phyloP scores from a whole-genome alignment of 2,888 invertebrate species.

The Galerucella pusilla region DNA sequence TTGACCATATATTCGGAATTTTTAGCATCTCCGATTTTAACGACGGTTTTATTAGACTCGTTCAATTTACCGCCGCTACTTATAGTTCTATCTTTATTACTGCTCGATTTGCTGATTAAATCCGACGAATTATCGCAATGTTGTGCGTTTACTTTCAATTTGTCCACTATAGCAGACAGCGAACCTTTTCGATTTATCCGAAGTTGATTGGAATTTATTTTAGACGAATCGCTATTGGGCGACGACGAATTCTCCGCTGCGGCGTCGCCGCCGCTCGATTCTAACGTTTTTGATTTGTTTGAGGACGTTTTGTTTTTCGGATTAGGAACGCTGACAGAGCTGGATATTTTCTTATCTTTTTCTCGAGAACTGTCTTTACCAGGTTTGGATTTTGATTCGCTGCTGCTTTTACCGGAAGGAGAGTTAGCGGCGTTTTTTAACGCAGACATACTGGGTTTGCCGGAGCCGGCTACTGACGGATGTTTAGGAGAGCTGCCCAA shows the following conservation, averaged over 20 bases:
- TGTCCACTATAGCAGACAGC: constrained; percentile 88
- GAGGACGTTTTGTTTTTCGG: constrained; percentile 66
- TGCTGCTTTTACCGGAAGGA: constrained; percentile 74
- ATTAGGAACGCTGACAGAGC: constrained; percentile 49
- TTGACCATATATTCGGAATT: constrained; percentile 91
- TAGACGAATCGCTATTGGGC: constrained; percentile 69
- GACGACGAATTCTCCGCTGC: constrained; percentile 64
- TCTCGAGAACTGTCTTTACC: constrained; percentile 62
- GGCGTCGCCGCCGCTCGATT: constrained; percentile 63
- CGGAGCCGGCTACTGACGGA: constrained; percentile 75
- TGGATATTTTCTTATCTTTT: constrained; percentile 54
- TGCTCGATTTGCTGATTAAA: constrained; percentile 63
- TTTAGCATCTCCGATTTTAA: constrained; percentile 68
- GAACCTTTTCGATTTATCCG: constrained; percentile 78
- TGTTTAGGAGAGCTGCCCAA: constrained; percentile 84
- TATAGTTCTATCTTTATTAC: constrained; percentile 54
- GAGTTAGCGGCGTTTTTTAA: constrained; percentile 83
- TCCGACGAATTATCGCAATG: constrained; percentile 72
- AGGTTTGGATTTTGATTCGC: constrained; percentile 66
- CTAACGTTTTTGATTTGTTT: constrained; percentile 76
- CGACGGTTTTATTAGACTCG: constrained; percentile 59
- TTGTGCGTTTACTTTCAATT: constrained; percentile 78
- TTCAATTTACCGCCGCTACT: constrained; percentile 57
- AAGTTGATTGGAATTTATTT: constrained; percentile 71
- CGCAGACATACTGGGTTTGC: constrained; percentile 90